phyloP scores from a whole-genome alignment of 2,888 invertebrate species.

The Drosophila falleni region DNA sequence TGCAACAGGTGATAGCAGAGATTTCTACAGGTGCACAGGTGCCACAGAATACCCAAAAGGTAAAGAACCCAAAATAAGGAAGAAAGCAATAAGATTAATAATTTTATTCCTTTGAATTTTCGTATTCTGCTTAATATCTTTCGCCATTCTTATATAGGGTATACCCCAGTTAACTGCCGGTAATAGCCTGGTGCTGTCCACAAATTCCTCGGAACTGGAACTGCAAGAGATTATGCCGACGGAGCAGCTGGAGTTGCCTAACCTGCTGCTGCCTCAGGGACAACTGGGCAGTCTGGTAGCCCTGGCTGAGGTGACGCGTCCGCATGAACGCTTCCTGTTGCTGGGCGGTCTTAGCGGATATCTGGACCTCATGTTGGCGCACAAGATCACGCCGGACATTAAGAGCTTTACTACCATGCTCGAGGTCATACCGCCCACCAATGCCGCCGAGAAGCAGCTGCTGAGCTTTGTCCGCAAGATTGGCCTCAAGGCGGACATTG shows the following conservation, averaged over 20 bases:
- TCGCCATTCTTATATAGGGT: too few species aligned
- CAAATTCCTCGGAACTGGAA: background rate
- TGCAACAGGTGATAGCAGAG: conserved; percentile 86
- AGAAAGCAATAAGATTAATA: too few species aligned
- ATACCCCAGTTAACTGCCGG: background rate
- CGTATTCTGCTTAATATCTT: too few species aligned
- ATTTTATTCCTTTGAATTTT: too few species aligned
- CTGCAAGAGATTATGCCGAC: background rate
- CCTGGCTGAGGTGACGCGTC: conserved; percentile 87
- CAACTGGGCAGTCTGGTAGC: conserved; percentile 88
- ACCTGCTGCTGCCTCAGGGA: conserved; percentile 88
- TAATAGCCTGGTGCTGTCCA: background rate
- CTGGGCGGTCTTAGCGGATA: conserved; percentile 92
- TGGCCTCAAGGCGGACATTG: conserved; percentile 90
- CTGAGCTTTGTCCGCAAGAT: conserved; percentile 88
- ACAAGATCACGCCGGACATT: conserved; percentile 90
- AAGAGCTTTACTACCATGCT: conserved; percentile 93
- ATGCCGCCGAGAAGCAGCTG: conserved; percentile 89
- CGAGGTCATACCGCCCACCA: conserved; percentile 89
- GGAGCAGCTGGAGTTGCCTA: conserved; percentile 86
- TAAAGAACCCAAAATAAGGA: too few species aligned
- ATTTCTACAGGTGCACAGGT: conserved; percentile 53
- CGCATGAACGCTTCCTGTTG: conserved; percentile 90
- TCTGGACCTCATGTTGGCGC: conserved; percentile 90
- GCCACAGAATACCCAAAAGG: background rate